Conservation (phyloP, 30 jellyfish, hydroid and myxozoan genomes). For the Haliclystus octoradiatus region DNA sequence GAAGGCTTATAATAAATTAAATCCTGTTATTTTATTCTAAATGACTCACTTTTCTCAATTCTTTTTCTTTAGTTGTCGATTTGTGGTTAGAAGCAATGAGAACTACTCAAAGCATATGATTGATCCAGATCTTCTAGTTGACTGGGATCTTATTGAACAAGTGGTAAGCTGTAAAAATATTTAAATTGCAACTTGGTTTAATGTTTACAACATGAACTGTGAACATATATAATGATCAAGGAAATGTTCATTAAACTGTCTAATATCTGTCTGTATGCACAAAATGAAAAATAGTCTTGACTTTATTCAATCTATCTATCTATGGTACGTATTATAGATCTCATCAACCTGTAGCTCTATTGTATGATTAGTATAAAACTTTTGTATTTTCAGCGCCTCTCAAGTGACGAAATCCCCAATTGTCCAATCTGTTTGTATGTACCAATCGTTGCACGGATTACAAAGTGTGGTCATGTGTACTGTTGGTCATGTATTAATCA, state of each 20-base stretch:
- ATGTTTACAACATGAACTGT: too few species aligned
- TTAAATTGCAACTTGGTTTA: too few species aligned
- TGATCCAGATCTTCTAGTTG: slow-evolving; percentile 74
- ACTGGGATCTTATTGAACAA: slow-evolving; percentile 60
- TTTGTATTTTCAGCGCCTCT: slow-evolving; percentile 26
- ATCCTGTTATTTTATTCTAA: too few species aligned
- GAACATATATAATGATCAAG: too few species aligned
- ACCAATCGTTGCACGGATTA: slow-evolving; percentile 70
- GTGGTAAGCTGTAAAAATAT: slow-evolving; percentile 53
- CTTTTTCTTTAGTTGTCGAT: slow-evolving; percentile 3
- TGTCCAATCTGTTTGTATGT: slow-evolving; percentile 83
- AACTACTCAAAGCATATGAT: slow-evolving; percentile 30
- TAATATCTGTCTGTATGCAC: too few species aligned
- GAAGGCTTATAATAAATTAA: too few species aligned
- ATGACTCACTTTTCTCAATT: too few species aligned
- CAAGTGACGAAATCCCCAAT: slow-evolving; percentile 55
- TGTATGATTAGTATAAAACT: neutral
- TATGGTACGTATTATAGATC: too few species aligned
- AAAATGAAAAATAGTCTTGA: too few species aligned
- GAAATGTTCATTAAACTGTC: too few species aligned
- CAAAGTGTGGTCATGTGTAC: slow-evolving; percentile 87
- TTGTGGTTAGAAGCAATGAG: slow-evolving; percentile 15
- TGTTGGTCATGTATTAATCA: slow-evolving; percentile 89
- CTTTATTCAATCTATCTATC: too few species aligned
- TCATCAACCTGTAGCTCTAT: too few species aligned